A percentile compares a stretch with the other conserved stretches of the same genome.
These are phyloP conservation scores for Drosophila sproati DNA, from an alignment of 1,140 invertebrate species.

Conservation along the genomic window DNA sequence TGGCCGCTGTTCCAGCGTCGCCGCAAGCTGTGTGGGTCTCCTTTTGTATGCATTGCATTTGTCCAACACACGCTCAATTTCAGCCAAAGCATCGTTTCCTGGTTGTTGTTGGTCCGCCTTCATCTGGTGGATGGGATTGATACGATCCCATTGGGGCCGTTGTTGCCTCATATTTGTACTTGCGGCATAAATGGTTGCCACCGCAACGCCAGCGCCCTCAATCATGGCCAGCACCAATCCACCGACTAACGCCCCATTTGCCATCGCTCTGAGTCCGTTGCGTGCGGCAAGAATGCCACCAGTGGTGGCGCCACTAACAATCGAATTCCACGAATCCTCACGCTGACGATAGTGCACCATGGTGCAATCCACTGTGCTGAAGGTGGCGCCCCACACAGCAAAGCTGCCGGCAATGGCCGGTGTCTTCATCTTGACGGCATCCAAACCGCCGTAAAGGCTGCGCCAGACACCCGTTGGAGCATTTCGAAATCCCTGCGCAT, in stretches of 20 bases:
- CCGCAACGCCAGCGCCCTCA: slow-evolving; percentile 61
- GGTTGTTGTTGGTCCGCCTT: background rate
- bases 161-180: background rate
- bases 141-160: slow-evolving; percentile 52
- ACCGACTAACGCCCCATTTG: slow-evolving; percentile 66
- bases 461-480: slow-evolving; percentile 55
- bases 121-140: background rate
- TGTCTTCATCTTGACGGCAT: slow-evolving; percentile 62
- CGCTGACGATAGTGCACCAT: slow-evolving; percentile 58
- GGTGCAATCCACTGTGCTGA: slow-evolving; percentile 67
- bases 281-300: slow-evolving; percentile 67
- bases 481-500: slow-evolving; percentile 62
- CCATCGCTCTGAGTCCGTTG: slow-evolving; percentile 68
- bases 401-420: slow-evolving; percentile 68
- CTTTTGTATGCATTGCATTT: slow-evolving; percentile 40
- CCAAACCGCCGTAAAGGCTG: slow-evolving; percentile 59
- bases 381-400: slow-evolving; percentile 69
- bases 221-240: slow-evolving; percentile 67
- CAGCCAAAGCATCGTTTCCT: slow-evolving; percentile 13
- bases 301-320: slow-evolving; percentile 63
- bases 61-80: slow-evolving; percentile 53
- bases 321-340: slow-evolving; percentile 72
- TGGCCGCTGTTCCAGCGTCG: background rate
- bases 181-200: slow-evolving; percentile 67
- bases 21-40: background rate